These are phyloP conservation scores for Chloropsis cyanopogon DNA, from an alignment of 2,113 vertebrate genomes.

Conservation along the genomic window DNA sequence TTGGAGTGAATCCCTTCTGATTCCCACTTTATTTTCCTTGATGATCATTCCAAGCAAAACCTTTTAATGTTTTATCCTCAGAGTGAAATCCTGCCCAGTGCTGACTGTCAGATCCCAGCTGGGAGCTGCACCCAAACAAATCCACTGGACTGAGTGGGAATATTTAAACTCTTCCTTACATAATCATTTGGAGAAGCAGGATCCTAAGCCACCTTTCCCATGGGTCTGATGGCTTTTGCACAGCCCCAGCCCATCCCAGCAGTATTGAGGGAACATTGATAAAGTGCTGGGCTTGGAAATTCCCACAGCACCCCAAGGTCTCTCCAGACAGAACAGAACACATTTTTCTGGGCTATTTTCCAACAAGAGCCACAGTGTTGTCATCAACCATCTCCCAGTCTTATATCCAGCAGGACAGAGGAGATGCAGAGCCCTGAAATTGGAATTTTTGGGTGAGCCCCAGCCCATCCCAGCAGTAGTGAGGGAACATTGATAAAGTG, in stretches of 20 bases:
- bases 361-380: not conserved
- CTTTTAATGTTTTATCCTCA: not conserved
- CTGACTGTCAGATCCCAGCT: not conserved
- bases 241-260: not conserved
- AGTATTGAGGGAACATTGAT: rapidly evolving
- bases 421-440: not conserved
- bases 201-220: not conserved
- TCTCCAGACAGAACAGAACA: not conserved
- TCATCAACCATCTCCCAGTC: not conserved
- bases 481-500: not conserved
- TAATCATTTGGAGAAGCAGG: not conserved
- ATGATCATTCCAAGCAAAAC: not conserved
- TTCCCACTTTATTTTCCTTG: not conserved
- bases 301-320: rapidly evolving
- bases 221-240: not conserved
- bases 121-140: not conserved
- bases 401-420: rapidly evolving
- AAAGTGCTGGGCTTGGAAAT: rapidly evolving
- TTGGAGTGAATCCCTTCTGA: not conserved
- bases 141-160: not conserved
- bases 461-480: not conserved
- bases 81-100: not conserved
- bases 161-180: not conserved
- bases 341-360: not conserved
- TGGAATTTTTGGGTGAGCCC: too few relatives aligned